Evolutionary conservation across 30 jellyfish, hydroid and myxozoan genomes (phyloP), one percentile per base, ranked within the genome.

Genomic region (Turritopsis rubra): DNA sequence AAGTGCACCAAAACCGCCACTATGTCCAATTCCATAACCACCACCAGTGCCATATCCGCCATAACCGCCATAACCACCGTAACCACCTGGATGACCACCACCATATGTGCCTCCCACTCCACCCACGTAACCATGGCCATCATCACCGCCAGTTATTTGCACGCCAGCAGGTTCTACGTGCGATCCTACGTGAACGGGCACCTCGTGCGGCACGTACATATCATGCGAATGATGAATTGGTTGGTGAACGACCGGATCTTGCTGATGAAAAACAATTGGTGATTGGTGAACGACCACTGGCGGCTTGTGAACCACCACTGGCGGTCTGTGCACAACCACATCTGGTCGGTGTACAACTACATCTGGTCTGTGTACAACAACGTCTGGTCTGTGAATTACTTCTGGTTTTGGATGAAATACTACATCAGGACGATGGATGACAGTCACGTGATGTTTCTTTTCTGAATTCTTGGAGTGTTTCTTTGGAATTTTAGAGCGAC

Each of bases 261-360:
- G 96, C 75, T 93, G 98, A 71, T 93, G 96, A 88, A 93, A 88
- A 20, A 93, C 94, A 7, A 93, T 89, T 0, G 98, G 98, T 0
- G 98, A 93, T 65, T 85, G 95, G 66, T 93, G 96, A 78, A 89
- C 86, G 31, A 88, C 92, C n/a, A 93, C 89, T 1, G 92, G 84
- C 21, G 96, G 93, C 74, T 88, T 93, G 86, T 93, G 98, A 18
- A 93, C 95, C 77, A 88, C 83, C 9, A 88, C 88, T 18, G 96
- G 96, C 53, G 98, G 98, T 72, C 98, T 72, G 88, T 82, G 98
- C 54, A 93, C 85, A 16, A 93, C 98, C 25, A 93, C 94, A 7
- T 87, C 79, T 54, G 98, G 96, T 29, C 98, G 94, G 86, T 88
- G 96, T 27, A 93, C 85, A 29, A 93, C 96, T 0, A 93, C 71